Evolutionary conservation across 2,888 invertebrate species (phyloP).

Genomic region (Eupithecia pulchellata): DNA sequence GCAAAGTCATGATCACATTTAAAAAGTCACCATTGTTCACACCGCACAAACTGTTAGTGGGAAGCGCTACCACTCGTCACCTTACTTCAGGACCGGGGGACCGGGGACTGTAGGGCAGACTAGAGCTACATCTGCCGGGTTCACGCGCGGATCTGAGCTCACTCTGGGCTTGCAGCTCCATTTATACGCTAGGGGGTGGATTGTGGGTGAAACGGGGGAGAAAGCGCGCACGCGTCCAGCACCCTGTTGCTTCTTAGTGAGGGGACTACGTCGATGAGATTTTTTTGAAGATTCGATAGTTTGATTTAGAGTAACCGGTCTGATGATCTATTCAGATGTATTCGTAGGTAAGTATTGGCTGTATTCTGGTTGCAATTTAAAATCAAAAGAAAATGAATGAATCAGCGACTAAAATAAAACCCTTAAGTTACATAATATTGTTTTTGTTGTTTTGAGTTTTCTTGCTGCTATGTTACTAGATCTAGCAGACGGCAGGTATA

Average conservation of each 20-base stretch:
- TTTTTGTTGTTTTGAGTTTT: too few relatives aligned
- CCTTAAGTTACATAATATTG: too few relatives aligned
- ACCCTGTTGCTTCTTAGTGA: conserved; percentile 82
- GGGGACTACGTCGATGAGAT: conserved; percentile 55
- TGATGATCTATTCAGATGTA: not conserved
- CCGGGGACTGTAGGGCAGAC: conserved; percentile 50
- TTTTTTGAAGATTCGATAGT: not conserved
- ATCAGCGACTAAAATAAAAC: too few relatives aligned
- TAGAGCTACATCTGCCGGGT: conserved; percentile 61
- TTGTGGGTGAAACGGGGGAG: conserved; percentile 30
- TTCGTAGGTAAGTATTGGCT: not conserved
- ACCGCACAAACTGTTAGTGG: conserved; percentile 59
- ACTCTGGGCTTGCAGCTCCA: conserved; percentile 60
- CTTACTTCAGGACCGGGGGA: conserved; percentile 43
- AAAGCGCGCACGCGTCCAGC: conserved; percentile 81
- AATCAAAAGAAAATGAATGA: too few relatives aligned
- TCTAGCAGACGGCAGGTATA: too few relatives aligned
- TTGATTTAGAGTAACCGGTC: not conserved
- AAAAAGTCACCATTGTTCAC: conserved; percentile 58
- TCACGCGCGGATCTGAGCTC: conserved; percentile 70
- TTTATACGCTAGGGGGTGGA: conserved; percentile 72
- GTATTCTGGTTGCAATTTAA: too few relatives aligned
- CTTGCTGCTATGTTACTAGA: too few relatives aligned
- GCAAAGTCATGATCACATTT: conserved; percentile 57
- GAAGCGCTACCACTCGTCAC: conserved; percentile 50